Base-by-base conservation (phyloP, 2,113 vertebrate genomes). In the Rhineura floridana region DNA sequence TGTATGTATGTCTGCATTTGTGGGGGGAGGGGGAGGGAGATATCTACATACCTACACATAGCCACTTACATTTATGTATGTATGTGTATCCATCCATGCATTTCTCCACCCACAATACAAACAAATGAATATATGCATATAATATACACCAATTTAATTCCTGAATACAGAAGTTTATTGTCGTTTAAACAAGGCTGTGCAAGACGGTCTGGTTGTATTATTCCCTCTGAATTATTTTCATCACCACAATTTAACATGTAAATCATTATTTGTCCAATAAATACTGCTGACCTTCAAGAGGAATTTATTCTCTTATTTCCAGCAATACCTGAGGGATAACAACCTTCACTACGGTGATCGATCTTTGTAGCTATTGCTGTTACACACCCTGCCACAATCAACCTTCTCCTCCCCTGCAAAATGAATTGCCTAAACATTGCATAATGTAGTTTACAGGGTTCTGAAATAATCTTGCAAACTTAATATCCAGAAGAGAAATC, bases 401-500 rank as follows among this genome's bases (percentile, higher is more conserved):
- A n/a, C n/a, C n/a, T n/a, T 25, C 85, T 19, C 36, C 77, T 12
- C 6, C n/a, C 36, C 36, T n/a, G n/a, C n/a, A n/a, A n/a, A 39
- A 65, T 48, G 67, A 50, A 65, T 83, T 83, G 62, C 44, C 12
- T 67, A 67, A 76, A 19, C 12, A 42, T 33, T 75, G 59, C 62
- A 65, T 77, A 80, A 48, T 70, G 25, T 23, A 52, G 50, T 42
- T 88, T 50, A 83, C 25, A 50, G 4, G 6, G 3, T 33, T 76
- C 30, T 44, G 81, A 52, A 79, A 84, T 46, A 3, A n/a, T 72
- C 78, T 65, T 83, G 59, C 44, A 88, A 73, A 48, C 80, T n/a
- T 73, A 84, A 88, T 65, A 23, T 80, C 86, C 79, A 42, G 77
- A 82, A 39, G 46, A 86, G 65, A 39, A 93, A 87, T 82, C 83